Base-by-base conservation (phyloP, 2,113 vertebrate genomes). In the Pelusios castaneus region DNA sequence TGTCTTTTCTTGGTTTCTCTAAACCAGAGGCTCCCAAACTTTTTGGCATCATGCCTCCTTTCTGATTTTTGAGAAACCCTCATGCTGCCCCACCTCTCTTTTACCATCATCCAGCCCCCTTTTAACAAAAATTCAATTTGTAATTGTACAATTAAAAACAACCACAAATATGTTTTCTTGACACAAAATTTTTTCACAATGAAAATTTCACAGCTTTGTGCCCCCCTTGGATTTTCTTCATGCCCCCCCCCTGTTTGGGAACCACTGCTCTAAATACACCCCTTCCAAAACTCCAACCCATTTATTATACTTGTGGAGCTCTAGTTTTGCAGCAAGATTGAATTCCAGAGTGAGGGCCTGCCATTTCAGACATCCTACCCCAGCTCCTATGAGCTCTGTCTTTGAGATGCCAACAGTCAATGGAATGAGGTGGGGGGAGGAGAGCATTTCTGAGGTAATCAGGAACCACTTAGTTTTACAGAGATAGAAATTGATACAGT, bases 401-500 rank as follows among this genome's bases (percentile, higher is more conserved):
- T 31, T 73, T 83, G 85, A 86, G 81, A 38, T 4, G 24, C 41
- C 41, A 6, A 25, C 70, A 76, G 52, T 73, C 54, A 77, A 73
- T 4, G 47, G 49, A 88, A 43, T 38, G 21, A 63, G 82, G 29
- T n/a, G 38, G 4, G 5, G 79, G 58, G 55, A 56, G 24, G 10
- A 54, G 76, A 82, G 0, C 11, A 27, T 80, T 80, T 90, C 43
- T 70, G 49, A 84, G 47, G 38, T 29, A 80, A 91, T 16, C 1
- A 21, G 14, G 83, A 73, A 55, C 85, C 58, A 47, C 41, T 60
- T 0, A 13, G 54, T 75, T 95, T 78, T 84, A 2, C 34, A 84
- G 55, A 90, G 56, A 79, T n/a, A 78, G 82, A 89, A 95, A 73
- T 75, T 55, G 73, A 51, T 76, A 89, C 80, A 95, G 55, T 93